These are phyloP conservation scores for Pagrus major DNA, from an alignment of 2,113 vertebrate species.

Conservation along the genomic window DNA sequence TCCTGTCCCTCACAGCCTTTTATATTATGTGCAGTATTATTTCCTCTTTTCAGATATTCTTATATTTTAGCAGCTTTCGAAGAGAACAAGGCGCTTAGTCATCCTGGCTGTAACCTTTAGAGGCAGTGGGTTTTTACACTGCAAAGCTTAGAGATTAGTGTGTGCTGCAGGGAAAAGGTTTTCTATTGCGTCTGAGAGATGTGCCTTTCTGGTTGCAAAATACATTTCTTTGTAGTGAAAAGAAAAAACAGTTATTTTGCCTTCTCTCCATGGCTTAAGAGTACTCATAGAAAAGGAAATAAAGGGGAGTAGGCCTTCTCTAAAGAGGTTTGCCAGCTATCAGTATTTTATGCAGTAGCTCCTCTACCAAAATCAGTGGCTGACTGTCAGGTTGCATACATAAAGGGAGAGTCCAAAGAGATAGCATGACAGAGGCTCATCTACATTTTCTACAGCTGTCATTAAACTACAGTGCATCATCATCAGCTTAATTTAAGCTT, in stretches of 20 bases:
- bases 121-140: constrained; percentile 14
- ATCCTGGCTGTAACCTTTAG: constrained; percentile 25
- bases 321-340: constrained; percentile 11
- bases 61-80: constrained; percentile 9
- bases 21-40: background rate
- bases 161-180: constrained; percentile 10
- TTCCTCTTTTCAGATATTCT: constrained; percentile 17
- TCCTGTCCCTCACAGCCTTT: constrained; percentile 25
- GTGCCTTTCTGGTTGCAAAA: constrained; percentile 37
- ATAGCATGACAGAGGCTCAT: background rate
- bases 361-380: background rate
- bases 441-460: background rate
- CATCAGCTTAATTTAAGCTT: background rate
- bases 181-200: constrained; percentile 16
- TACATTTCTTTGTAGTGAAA: constrained; percentile 8
- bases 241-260: background rate
- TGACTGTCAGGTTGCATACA: background rate
- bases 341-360: constrained; percentile 11
- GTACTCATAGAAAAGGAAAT: background rate
- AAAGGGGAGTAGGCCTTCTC: background rate
- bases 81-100: constrained; percentile 23
- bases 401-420: background rate
- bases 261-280: constrained; percentile 27
- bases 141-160: constrained; percentile 58
- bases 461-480: background rate